These are phyloP conservation scores for Frankliniella fusca DNA, from an alignment of 2,888 invertebrate species.

Conservation along the genomic window DNA sequence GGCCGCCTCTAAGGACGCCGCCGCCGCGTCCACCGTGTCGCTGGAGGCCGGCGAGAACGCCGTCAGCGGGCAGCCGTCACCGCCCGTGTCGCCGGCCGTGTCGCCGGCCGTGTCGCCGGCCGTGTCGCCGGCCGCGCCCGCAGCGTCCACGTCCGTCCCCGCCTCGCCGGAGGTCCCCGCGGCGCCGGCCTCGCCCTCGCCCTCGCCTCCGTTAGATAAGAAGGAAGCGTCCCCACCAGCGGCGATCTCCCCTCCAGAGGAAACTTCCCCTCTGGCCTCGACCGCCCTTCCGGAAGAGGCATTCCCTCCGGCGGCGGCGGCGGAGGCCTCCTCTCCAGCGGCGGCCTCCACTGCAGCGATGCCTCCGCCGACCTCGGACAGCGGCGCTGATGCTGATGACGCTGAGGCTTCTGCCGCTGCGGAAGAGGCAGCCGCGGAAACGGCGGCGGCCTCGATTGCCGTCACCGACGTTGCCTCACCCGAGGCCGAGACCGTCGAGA, in stretches of 20 bases:
- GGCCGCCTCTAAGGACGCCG: not conserved
- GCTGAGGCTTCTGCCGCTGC: not conserved
- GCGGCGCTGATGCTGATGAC: not conserved
- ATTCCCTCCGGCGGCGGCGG: not conserved
- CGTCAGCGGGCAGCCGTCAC: not conserved
- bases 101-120: not conserved
- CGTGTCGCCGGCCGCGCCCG: not conserved
- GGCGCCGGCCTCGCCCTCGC: not conserved
- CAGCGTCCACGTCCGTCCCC: not conserved
- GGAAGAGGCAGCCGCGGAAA: not conserved
- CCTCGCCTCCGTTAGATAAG: not conserved
- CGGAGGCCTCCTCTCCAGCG: not conserved
- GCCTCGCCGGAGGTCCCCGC: not conserved
- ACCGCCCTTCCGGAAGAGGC: not conserved
- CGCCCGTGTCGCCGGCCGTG: not conserved
- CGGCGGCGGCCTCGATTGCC: not conserved
- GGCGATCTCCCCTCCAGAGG: not conserved
- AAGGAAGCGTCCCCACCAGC: not conserved
- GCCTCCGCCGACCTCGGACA: not conserved
- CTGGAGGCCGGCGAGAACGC: too few relatives aligned
- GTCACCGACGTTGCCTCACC: not conserved
- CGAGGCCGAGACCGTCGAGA: not conserved
- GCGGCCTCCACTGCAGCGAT: not conserved
- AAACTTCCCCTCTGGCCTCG: too few relatives aligned
- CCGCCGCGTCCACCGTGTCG: not conserved